Base-by-base conservation (phyloP, 2,888 invertebrate species). In the Atethmia centrago region DNA sequence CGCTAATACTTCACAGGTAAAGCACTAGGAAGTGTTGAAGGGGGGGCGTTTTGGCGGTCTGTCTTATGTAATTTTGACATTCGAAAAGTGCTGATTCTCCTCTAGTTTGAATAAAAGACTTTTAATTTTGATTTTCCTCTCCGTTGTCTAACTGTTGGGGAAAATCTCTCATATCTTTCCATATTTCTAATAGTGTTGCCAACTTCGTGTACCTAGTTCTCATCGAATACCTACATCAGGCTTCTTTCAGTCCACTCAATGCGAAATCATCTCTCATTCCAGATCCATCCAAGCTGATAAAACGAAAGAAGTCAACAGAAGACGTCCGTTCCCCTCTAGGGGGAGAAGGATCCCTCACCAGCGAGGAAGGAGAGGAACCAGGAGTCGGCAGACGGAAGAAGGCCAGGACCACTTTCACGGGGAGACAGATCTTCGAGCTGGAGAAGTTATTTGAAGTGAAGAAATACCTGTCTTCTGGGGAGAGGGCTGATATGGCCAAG, bases 391-490 rank as follows among this genome's bases (percentile, higher is more conserved):
- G 97, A 77, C 94, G 97, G 82, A 98, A 98, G 95, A 99, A 99
- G 92, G 99, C 99, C 0, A 96, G 99, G 79, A 99, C 99, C 40
- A 99, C 99, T 36, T 99, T 99, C 96, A 99, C 99, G 0, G 99
- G 99, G 3, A 95, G 99, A 67, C 99, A 99, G 96, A 99, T 99
- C 93, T 99, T 99, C 95, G 99, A 99, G 95, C 96, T 99, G 93
- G 99, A 99, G 96, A 98, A 99, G 92, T 98, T 99, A 95, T 99
- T 99, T 92, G 99, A 99, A 93, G 97, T 98, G 88, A 99, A 99
- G 97, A 99, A 99, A 96, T 99, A 99, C 95, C 97, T 99, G 82
- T 99, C 99, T 85, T 99, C 99, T 40, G 98, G 98, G 80, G 99
- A 99, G 94, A 95, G 99, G 84, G 98, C 99, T 51, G 99, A 99